These are phyloP conservation scores for Nymphalis urticae DNA, from an alignment of 2,888 invertebrate species.

Conservation along the genomic window DNA sequence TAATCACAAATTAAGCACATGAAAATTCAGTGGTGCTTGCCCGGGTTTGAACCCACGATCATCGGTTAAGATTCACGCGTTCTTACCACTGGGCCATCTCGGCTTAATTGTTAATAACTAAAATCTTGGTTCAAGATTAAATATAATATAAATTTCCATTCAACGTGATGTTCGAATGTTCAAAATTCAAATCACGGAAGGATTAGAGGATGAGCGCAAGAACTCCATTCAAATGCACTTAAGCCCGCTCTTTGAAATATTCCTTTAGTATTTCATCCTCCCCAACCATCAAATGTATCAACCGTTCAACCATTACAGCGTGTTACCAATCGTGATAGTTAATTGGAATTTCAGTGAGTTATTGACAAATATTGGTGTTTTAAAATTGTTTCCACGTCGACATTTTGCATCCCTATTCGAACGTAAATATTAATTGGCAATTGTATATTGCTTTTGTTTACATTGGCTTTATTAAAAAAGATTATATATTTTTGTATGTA, in stretches of 20 bases:
- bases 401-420: neutral
- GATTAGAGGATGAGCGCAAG: constrained; percentile 19
- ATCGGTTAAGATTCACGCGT: too few species aligned
- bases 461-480: neutral
- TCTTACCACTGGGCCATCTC: too few species aligned
- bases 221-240: constrained; percentile 32
- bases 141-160: too few species aligned
- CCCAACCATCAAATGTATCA: neutral
- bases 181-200: constrained; percentile 17
- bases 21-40: too few species aligned
- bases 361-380: constrained; percentile 1
- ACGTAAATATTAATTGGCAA: constrained; percentile 2
- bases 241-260: constrained; percentile 26
- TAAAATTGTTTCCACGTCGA: constrained; percentile 1
- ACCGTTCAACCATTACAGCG: neutral
- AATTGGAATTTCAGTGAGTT: neutral
- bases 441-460: neutral
- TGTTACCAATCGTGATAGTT: neutral
- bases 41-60: too few species aligned
- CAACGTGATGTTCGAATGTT: neutral
- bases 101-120: neutral
- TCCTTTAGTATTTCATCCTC: constrained; percentile 29
- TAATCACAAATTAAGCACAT: too few species aligned
- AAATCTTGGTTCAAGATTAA: neutral
- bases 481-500: neutral